Base-by-base conservation (phyloP, 2,113 vertebrate species). In the Oryzias woworae region DNA sequence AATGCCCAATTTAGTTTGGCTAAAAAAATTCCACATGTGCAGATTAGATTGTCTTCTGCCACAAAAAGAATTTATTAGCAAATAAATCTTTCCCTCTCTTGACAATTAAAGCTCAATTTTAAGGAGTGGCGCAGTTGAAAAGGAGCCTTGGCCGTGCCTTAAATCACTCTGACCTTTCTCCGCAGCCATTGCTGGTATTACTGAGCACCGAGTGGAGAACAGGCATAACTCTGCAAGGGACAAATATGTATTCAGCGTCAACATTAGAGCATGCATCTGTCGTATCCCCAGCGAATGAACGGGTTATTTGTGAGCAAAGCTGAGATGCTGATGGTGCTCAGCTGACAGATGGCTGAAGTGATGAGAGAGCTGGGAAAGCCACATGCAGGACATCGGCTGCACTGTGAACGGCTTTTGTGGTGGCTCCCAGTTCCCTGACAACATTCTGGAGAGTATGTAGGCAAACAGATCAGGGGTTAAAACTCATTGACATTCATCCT, bases 21-120 rank as follows among this genome's bases (percentile, higher is more conserved):
- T 2, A 20, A 36, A 6, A 10, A 36, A 36, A 36, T 36, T 80
- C 80, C 73, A 89, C 79, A 89, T 83, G 84, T 84, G 87, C 73
- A 84, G 79, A 90, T 85, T 75, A 76, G 87, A 88, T 89, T 90
- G 89, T 68, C 57, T 68, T 65, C 62, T 12, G 23, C 81, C 75
- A 75, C 71, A 89, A 58, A 89, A 83, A 84, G 80, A 82, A 86
- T 89, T 89, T 90, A 92, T 81, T 81, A 71, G 85, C 66, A 66
- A 85, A 90, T 92, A 90, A 89, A 90, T 88, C 75, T 79, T 75
- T 80, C 80, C 80, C 81, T 84, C 82, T 88, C 82, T 87, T 88
- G 83, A 90, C 85, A 85, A 82, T 84, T 80, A 89, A 89, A 86
- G 68, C 80, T 58, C 70, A 80, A 82, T 77, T 80, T 81, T 82